Evolutionary conservation across 2,113 vertebrate species (phyloP).

Genomic region (Hirundichthys speculiger): DNA sequence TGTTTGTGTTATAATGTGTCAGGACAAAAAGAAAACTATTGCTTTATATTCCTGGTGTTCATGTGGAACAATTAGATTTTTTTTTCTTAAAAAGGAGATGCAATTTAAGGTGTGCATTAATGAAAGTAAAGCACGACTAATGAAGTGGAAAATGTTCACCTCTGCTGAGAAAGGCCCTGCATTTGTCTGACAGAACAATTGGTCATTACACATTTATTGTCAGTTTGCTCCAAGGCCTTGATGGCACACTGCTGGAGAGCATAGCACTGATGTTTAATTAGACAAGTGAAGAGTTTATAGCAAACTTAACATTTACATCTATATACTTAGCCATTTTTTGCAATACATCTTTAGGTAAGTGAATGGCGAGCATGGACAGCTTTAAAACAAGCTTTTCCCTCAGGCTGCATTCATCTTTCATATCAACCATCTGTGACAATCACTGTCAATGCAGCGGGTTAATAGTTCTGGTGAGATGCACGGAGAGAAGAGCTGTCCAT

Average conservation of each 20-base stretch:
- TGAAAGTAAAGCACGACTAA: constrained; percentile 50
- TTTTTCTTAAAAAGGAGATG: constrained; percentile 34
- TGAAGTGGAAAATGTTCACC: constrained; percentile 48
- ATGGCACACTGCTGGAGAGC: constrained; percentile 26
- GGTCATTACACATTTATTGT: constrained; percentile 46
- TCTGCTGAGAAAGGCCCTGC: constrained; percentile 31
- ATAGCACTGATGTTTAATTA: constrained; percentile 8
- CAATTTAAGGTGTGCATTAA: constrained; percentile 45
- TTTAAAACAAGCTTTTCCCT: constrained; percentile 4
- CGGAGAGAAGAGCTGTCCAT: no score
- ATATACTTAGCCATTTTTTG: neutral
- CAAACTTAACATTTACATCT: neutral
- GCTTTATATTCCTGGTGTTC: constrained; percentile 14
- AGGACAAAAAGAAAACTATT: neutral
- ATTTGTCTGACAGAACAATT: constrained; percentile 43
- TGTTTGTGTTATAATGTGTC: neutral
- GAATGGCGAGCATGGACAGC: neutral
- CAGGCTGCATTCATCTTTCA: constrained; percentile 41
- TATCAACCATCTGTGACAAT: constrained; percentile 55
- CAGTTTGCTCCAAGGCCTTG: constrained; percentile 29
- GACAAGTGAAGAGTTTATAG: constrained; percentile 18
- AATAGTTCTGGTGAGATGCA: no score
- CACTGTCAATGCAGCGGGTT: no score
- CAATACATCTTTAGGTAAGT: constrained; percentile 2
- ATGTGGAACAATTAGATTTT: constrained; percentile 43